Evolutionary conservation across 2,797 vertebrate species (phyloP), one percentile per base, ranked within the genome.

Genomic region (Morelia viridis): DNA sequence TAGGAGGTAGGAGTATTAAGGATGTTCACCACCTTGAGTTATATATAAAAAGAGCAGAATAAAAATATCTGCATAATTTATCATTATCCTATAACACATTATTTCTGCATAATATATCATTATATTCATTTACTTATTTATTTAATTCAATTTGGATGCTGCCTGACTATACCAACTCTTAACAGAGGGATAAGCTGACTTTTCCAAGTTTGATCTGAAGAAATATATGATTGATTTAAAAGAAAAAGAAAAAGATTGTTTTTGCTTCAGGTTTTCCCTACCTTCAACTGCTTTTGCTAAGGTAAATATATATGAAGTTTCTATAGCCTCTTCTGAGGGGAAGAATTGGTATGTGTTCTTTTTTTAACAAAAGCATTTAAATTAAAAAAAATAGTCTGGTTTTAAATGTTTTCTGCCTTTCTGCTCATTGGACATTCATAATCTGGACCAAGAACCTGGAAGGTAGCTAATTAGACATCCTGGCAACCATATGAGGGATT

Each of bases 121-220:
- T 60, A 19, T 0, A 58, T 93, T 92, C 95, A 86, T 91, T 53
- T 0, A 84, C 50, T 50, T 53, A 53, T 53, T 53, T 53, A 53
- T 53, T 53, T 53, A 53, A 53, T 53, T 53, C 50, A 7, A 53
- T 53, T 53, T 53, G 50, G 7, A 53, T 53, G 50, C 7, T 53
- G 50, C 50, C 50, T 53, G 50, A 53, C 50, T 9, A 53, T 53
- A 8, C 50, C 50, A 53, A 53, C 7, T 53, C 50, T 53, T 53
- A 53, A 53, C 6, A 53, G 50, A 53, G 50, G 24, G 46, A 28
- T 84, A 84, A 28, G 3, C 12, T 1, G 92, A 87, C 89, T 94
- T 96, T 91, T 28, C 91, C 94, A 92, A 89, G 94, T 94, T 95
- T 95, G 87, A 96, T 93, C 93, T 95, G 35, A 46, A 90, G 19